These are phyloP conservation scores for Mantis religiosa DNA, from an alignment of 2,888 invertebrate species.

Conservation along the genomic window DNA sequence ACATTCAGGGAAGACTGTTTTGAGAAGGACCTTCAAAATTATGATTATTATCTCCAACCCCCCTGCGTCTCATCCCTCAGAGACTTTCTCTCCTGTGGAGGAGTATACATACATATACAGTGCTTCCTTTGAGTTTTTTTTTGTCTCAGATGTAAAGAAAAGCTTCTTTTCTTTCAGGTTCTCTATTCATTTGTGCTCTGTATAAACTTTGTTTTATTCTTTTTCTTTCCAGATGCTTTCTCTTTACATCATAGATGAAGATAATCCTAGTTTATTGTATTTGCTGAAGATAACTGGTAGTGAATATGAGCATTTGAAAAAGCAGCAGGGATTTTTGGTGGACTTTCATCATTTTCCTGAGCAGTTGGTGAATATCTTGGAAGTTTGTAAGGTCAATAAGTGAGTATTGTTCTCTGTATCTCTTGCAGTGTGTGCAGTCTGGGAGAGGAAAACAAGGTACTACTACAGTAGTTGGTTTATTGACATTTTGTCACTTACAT, in stretches of 20 bases:
- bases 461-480: too few relatives aligned
- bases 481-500: too few relatives aligned
- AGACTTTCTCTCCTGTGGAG: too few relatives aligned
- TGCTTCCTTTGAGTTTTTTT: too few relatives aligned
- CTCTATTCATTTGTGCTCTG: background rate
- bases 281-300: background rate
- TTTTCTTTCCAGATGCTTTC: background rate
- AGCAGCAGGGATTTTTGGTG: background rate
- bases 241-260: background rate
- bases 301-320: background rate
- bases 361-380: background rate
- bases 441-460: too few relatives aligned
- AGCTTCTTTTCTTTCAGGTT: background rate
- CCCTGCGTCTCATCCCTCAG: too few relatives aligned
- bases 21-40: too few relatives aligned
- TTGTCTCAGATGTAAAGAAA: too few relatives aligned
- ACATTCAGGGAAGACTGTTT: too few relatives aligned
- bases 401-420: background rate
- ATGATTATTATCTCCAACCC: too few relatives aligned
- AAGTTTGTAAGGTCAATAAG: background rate
- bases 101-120: too few relatives aligned
- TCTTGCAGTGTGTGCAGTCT: too few relatives aligned
- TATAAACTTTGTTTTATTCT: background rate
- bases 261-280: background rate
- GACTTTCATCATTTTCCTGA: background rate